Conservation (phyloP, 2,113 vertebrate species). For the Tenrec ecaudatus region DNA sequence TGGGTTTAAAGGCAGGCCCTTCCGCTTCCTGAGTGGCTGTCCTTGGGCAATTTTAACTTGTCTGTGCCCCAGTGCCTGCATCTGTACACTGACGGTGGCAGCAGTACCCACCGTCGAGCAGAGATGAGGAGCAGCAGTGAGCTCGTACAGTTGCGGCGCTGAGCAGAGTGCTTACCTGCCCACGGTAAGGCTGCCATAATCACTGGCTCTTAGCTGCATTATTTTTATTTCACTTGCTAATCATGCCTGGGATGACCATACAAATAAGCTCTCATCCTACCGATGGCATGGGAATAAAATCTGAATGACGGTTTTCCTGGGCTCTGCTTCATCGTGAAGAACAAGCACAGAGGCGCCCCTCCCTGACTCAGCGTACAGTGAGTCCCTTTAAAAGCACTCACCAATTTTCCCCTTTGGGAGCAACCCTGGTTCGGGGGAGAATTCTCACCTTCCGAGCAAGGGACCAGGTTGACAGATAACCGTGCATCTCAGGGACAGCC, state of each 20-base stretch:
- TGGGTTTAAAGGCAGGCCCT: neutral
- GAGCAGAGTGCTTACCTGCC: too few relatives aligned
- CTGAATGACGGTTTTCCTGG: neutral
- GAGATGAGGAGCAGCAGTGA: neutral
- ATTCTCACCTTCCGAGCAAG: neutral
- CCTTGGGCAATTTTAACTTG: neutral
- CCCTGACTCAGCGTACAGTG: neutral
- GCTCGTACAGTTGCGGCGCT: neutral
- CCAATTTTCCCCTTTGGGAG: neutral
- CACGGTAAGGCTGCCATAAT: neutral
- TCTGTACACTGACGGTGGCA: neutral
- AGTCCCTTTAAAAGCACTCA: neutral
- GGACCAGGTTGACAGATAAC: neutral
- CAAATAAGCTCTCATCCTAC: neutral
- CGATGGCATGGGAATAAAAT: neutral
- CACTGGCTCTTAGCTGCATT: neutral
- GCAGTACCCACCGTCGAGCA: rapidly evolving
- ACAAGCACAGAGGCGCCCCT: neutral
- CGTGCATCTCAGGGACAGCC: neutral
- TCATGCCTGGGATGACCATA: neutral
- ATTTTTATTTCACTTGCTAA: neutral
- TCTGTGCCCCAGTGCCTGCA: neutral
- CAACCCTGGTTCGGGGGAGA: neutral
- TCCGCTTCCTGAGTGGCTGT: neutral
- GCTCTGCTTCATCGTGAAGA: neutral